Conservation (phyloP, 1,140 invertebrate genomes). For the Zophobas atratus region DNA sequence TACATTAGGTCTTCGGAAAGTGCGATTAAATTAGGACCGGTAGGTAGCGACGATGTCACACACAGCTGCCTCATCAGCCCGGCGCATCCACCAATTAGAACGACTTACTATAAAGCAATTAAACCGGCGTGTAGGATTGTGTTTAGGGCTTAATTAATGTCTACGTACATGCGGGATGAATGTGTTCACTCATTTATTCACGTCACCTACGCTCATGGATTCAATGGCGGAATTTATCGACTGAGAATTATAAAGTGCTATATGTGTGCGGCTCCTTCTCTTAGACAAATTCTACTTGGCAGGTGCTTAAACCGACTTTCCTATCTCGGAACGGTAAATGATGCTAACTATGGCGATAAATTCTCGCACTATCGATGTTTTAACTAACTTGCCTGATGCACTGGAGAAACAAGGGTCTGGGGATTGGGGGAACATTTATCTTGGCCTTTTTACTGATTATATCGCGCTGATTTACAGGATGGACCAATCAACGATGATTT, state of each 20-base stretch:
- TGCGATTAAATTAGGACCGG: constrained; percentile 42
- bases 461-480: constrained; percentile 13
- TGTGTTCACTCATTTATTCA: constrained; percentile 38
- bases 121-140: constrained; percentile 34
- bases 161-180: constrained; percentile 44
- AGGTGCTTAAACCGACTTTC: constrained; percentile 40
- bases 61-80: constrained; percentile 40
- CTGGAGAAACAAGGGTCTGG: constrained; percentile 6
- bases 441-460: background rate
- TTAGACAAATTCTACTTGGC: constrained; percentile 34
- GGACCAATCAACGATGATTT: background rate
- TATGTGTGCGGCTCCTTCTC: constrained; percentile 16
- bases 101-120: constrained; percentile 41
- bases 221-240: constrained; percentile 34
- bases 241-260: constrained; percentile 37
- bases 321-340: constrained; percentile 25
- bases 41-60: constrained; percentile 36
- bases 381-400: constrained; percentile 11
- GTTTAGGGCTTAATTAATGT: constrained; percentile 47
- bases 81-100: constrained; percentile 37
- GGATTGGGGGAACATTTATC: background rate
- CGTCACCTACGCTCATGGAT: constrained; percentile 22
- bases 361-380: constrained; percentile 25
- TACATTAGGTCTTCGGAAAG: constrained; percentile 40
- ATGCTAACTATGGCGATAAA: constrained; percentile 36